These are phyloP conservation scores for Plecturocebus donacophilus DNA, from an alignment of 2,113 vertebrate genomes.

Conservation along the genomic window DNA sequence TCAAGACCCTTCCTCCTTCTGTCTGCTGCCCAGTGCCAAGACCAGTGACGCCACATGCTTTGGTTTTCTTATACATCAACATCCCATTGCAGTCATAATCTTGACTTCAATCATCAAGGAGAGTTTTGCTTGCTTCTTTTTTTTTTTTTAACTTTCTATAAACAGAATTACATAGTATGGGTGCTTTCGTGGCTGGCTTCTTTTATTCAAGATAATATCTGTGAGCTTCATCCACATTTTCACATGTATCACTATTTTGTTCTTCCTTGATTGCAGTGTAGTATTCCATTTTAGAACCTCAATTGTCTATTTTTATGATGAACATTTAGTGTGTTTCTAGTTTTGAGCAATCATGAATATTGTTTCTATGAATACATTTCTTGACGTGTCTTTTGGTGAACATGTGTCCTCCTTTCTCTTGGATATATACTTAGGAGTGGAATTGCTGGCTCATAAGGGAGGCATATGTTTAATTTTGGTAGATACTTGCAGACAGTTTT, in stretches of 20 bases:
- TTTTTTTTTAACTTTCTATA: not conserved
- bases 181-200: not conserved
- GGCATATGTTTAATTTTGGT: not conserved
- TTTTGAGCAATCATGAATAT: not conserved
- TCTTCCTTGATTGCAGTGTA: not conserved
- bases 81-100: not conserved
- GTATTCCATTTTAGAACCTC: not conserved
- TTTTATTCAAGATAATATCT: not conserved
- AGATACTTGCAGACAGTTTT: not conserved
- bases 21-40: not conserved
- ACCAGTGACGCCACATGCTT: fast-evolving
- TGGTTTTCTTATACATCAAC: not conserved
- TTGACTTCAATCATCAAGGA: not conserved
- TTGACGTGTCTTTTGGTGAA: not conserved
- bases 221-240: not conserved
- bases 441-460: not conserved
- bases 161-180: not conserved
- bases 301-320: not conserved
- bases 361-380: not conserved
- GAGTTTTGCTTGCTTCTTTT: not conserved
- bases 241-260: not conserved
- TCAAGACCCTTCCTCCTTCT: not conserved
- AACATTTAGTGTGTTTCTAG: not conserved
- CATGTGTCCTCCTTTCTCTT: not conserved
- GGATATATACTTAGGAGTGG: not conserved